A percentile compares a stretch with the other conserved stretches of the same genome.
phyloP scores from a whole-genome alignment of 2,113 vertebrate genomes.

The Athene cunicularia region DNA sequence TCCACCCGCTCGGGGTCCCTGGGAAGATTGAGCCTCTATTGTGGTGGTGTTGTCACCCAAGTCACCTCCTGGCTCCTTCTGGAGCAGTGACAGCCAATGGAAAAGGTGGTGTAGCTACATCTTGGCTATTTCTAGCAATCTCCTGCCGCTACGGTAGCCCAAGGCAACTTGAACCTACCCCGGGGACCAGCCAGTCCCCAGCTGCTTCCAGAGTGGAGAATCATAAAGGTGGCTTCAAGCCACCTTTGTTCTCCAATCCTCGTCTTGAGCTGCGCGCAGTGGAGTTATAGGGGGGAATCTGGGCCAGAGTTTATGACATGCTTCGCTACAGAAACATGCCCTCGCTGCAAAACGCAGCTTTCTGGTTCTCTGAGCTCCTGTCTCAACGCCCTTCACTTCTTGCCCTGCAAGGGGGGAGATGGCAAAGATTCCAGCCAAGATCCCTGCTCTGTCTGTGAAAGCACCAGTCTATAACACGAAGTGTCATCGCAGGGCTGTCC shows the following conservation, averaged over 20 bases:
- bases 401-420: background rate
- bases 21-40: background rate
- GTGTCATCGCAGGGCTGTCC: background rate
- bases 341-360: background rate
- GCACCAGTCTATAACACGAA: background rate
- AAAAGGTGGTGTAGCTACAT: background rate
- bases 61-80: background rate
- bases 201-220: background rate
- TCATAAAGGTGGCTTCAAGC: slow-evolving; percentile 51
- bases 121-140: background rate
- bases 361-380: background rate
- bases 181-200: slow-evolving; percentile 16
- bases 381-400: background rate
- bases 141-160: background rate
- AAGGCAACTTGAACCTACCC: background rate
- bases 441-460: background rate
- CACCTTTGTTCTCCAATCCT: slow-evolving; percentile 47
- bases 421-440: background rate
- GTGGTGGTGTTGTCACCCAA: background rate
- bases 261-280: rapidly evolving
- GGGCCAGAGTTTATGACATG: background rate
- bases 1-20: background rate
- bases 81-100: background rate
- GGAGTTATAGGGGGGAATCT: background rate
- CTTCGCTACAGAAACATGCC: background rate